Evolutionary conservation across 2,113 vertebrate genomes (phyloP).

Genomic region (Tachysurus vachellii): DNA sequence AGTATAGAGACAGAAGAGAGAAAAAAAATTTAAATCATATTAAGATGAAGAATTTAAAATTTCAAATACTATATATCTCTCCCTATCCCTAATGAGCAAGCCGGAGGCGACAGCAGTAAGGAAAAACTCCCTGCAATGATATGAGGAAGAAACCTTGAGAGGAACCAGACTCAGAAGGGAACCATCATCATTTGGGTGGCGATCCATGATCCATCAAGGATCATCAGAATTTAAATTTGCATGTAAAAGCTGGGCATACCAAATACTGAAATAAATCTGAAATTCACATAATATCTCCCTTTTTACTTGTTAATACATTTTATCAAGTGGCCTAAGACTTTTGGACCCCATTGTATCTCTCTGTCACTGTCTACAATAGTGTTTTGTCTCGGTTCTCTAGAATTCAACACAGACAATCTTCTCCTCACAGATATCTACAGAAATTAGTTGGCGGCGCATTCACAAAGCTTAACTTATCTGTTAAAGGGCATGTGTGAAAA

Average conservation of each 20-base stretch:
- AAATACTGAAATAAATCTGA: neutral
- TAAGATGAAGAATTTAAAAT: no score
- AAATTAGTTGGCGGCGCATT: conserved; percentile 28
- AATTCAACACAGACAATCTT: neutral
- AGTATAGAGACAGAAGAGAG: no score
- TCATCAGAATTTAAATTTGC: neutral
- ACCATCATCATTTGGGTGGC: no score
- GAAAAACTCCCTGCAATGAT: no score
- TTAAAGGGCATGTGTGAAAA: neutral
- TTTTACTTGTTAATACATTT: neutral
- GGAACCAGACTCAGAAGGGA: no score
- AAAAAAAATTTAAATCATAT: no score
- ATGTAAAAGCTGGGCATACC: neutral
- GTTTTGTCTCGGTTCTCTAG: neutral
- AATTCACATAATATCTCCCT: neutral
- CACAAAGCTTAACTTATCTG: neutral
- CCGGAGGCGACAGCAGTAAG: no score
- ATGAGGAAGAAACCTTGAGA: no score
- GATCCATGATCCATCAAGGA: neutral
- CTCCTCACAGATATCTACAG: neutral
- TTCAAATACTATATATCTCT: no score
- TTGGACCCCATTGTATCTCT: neutral
- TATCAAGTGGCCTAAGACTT: neutral
- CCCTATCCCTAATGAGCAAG: no score
- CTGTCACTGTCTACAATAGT: no score